Conservation (phyloP, 2,888 invertebrate species). For the Scaptomyza cyrtandrae region DNA sequence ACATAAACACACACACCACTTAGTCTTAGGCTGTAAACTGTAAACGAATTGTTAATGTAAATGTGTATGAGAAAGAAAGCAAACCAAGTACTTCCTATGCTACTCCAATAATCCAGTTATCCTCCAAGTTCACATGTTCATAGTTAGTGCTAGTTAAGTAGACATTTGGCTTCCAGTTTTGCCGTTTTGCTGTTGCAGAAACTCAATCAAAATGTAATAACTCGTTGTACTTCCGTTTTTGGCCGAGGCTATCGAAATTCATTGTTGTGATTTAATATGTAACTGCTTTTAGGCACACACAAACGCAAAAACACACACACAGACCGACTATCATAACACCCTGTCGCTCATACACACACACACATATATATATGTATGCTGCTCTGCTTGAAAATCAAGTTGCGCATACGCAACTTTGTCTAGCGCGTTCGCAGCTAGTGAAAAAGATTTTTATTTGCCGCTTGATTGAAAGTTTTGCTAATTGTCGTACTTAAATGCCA, state of each 20-base stretch:
- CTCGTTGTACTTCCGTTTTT: slow-evolving; percentile 59
- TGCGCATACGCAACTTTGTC: slow-evolving; percentile 69
- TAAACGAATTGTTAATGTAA: slow-evolving; percentile 58
- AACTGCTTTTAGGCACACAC: slow-evolving; percentile 70
- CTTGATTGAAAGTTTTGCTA: slow-evolving; percentile 80
- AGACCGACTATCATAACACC: slow-evolving; percentile 12
- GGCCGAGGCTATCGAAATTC: slow-evolving; percentile 58
- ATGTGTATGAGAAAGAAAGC: slow-evolving; percentile 53
- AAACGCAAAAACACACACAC: slow-evolving; percentile 30
- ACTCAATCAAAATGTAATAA: slow-evolving; percentile 26
- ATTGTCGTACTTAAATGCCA: slow-evolving; percentile 54
- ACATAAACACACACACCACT: slow-evolving; percentile 37
- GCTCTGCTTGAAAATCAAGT: slow-evolving; percentile 49
- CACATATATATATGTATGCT: slow-evolving; percentile 34
- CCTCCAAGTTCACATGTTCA: slow-evolving; percentile 50
- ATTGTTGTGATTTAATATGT: slow-evolving; percentile 73
- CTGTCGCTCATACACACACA: slow-evolving; percentile 14
- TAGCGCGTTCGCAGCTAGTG: background rate
- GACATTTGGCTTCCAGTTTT: slow-evolving; percentile 50
- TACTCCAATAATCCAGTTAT: slow-evolving; percentile 30
- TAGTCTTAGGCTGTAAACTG: slow-evolving; percentile 62
- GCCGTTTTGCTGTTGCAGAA: slow-evolving; percentile 25
- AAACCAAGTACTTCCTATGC: slow-evolving; percentile 58
- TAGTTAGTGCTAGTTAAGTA: slow-evolving; percentile 41
- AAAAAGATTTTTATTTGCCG: slow-evolving; percentile 6